Base-by-base conservation (phyloP, 2,888 invertebrate genomes). In the Oxystoma pomonae region DNA sequence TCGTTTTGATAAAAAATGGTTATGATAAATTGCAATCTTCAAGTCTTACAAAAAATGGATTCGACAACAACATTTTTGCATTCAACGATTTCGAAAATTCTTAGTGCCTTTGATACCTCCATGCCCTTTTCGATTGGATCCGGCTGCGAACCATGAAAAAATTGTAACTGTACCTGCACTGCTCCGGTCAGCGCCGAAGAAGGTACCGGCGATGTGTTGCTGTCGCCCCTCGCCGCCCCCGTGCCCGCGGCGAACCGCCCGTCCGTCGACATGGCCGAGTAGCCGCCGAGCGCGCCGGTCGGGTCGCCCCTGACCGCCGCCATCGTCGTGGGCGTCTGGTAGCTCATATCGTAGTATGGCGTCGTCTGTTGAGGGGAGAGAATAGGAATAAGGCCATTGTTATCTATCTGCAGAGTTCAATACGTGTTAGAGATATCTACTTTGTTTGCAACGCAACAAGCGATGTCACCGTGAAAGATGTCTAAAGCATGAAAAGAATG, bases 161-260 rank as follows among this genome's bases (percentile, higher is more conserved):
- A n/a, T n/a, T n/a, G n/a, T n/a, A n/a, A n/a, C n/a, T 35, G 5
- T n/a, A 90, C 90, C 58, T 90, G 90, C 69, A 90, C 90, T 73
- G 90, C 88, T 16, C 60, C 63, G 20, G 58, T 52, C 70, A 60
- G 20, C 12, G 62, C 52, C 21, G 58, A 55, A 60, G 90, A 88
- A 62, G 90, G 89, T 71, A 91, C 90, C 57, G 91, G 91, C 69
- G 91, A 90, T 72, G 91, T 89, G 78, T 90, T 91, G 81, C 90
- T 90, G 80, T 91, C 91, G 71, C 89, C 86, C 75, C 89, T 84
- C 9, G 59, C 63, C 1, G 55, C 55, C 1, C 62, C 62, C 7
- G 67, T 56, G 1, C 20, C 60, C n/a, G 69, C 64, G 67, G 88
- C 81, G 78, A 87, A 90, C 74, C 89, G 82, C 65, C 85, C 88